Percentiles rank a stretch among this genome's conserved stretches.
Conservation (phyloP, 1,140 invertebrate species). For the Drosophila quadrilineata region DNA sequence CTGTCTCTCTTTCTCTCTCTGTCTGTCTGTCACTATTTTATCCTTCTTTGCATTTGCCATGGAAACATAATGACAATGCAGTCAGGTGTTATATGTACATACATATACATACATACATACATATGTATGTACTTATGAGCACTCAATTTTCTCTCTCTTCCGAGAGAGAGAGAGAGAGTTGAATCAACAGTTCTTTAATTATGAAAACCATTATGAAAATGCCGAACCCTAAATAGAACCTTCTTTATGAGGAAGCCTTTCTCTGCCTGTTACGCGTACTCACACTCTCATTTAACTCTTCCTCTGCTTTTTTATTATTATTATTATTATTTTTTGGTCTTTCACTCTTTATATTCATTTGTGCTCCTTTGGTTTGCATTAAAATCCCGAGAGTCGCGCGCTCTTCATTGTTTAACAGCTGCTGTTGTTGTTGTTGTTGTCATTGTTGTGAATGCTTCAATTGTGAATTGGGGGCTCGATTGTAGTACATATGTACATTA, state of each 20-base stretch:
- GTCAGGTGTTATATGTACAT: slow-evolving; percentile 40
- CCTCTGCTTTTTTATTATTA: slow-evolving; percentile 2
- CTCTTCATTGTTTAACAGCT: slow-evolving; percentile 55
- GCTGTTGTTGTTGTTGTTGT: slow-evolving; percentile 34
- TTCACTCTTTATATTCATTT: slow-evolving; percentile 9
- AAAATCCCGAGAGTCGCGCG: slow-evolving; percentile 44
- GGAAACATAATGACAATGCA: slow-evolving; percentile 8
- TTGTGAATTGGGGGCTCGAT: slow-evolving; percentile 64
- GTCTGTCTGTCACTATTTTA: background rate
- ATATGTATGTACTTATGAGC: slow-evolving; percentile 7
- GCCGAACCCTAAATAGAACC: slow-evolving; percentile 10
- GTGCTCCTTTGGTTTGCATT: slow-evolving; percentile 12
- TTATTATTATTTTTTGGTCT: too few relatives aligned
- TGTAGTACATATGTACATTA: slow-evolving; percentile 24
- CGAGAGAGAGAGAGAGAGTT: slow-evolving; percentile 4
- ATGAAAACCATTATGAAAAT: slow-evolving; percentile 30
- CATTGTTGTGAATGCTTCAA: slow-evolving; percentile 55
- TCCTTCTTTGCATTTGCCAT: background rate
- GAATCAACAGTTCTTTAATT: slow-evolving; percentile 38
- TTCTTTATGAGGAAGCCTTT: slow-evolving; percentile 38
- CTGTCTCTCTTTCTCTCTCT: background rate
- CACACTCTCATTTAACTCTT: background rate
- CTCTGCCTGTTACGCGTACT: slow-evolving; percentile 2
- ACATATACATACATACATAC: background rate
- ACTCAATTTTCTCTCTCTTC: slow-evolving; percentile 30